A percentile compares a stretch with the other conserved stretches of the same genome.
These are phyloP conservation scores for Stegastes partitus DNA, from an alignment of 2,113 vertebrate genomes.

Conservation along the genomic window DNA sequence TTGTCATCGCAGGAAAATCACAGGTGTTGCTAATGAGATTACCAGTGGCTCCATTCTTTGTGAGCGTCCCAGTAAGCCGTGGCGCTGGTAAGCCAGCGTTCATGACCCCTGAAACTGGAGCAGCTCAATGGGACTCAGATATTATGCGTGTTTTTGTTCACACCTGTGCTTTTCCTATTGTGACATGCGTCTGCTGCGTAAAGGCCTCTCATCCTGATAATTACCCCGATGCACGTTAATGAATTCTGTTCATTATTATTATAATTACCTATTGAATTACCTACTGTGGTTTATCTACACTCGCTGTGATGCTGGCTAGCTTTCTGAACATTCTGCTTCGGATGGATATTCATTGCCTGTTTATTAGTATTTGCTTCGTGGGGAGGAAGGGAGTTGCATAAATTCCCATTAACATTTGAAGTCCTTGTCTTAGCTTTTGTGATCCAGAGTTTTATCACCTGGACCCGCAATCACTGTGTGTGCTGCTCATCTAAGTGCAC, in stretches of 20 bases:
- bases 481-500: not conserved
- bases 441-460: not conserved
- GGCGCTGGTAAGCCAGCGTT: not conserved
- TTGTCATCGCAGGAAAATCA: not conserved
- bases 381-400: not conserved
- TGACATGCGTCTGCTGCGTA: not conserved
- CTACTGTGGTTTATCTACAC: not conserved
- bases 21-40: slow-evolving; percentile 16
- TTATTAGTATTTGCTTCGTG: not conserved
- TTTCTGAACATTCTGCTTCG: not conserved
- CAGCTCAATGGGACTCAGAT: not conserved
- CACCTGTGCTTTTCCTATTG: not conserved
- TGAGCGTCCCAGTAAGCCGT: not conserved
- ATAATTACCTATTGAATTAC: too few species aligned
- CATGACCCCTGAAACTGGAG: slow-evolving; percentile 10
- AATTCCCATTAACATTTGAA: not conserved
- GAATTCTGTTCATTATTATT: not conserved
- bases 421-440: not conserved
- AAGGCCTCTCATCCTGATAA: not conserved
- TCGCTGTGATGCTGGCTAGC: not conserved
- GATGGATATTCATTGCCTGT: not conserved
- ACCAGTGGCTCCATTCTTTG: not conserved
- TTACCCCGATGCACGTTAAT: not conserved
- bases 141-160: not conserved
- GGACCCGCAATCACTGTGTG: not conserved